Conservation (phyloP, 2,113 vertebrate species). For the Myxocyprinus asiaticus region DNA sequence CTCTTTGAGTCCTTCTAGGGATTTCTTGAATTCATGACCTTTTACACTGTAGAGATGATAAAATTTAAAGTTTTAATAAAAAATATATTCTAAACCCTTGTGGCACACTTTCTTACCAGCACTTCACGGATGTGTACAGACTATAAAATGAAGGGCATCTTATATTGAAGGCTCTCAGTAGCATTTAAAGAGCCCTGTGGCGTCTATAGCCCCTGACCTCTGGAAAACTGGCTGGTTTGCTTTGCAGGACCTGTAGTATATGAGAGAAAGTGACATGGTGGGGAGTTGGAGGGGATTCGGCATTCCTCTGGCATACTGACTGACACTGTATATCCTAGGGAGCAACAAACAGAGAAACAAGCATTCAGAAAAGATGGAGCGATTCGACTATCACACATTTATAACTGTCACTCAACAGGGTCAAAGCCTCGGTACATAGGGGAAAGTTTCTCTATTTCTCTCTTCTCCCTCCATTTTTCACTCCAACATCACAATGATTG, state of each 20-base stretch:
- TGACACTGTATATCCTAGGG: conserved; percentile 40
- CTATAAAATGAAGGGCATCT: background rate
- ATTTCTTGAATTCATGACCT: conserved; percentile 66
- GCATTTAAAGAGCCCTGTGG: conserved; percentile 14
- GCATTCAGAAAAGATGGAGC: conserved; percentile 29
- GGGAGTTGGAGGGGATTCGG: background rate
- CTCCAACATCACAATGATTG: background rate
- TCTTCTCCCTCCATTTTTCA: background rate
- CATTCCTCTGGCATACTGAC: conserved; percentile 18
- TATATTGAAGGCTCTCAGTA: conserved; percentile 7
- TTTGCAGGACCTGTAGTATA: conserved; percentile 51
- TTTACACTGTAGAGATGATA: conserved; percentile 73
- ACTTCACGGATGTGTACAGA: background rate
- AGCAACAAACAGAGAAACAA: conserved; percentile 47
- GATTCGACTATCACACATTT: background rate
- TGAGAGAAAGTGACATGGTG: conserved; percentile 50
- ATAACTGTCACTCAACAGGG: conserved; percentile 22
- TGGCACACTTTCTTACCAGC: background rate
- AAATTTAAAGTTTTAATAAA: conserved; percentile 73
- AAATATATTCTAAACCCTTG: conserved; percentile 47
- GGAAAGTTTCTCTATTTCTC: background rate
- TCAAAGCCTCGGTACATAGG: background rate
- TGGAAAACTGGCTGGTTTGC: conserved; percentile 24
- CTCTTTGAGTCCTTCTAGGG: background rate
- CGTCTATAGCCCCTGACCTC: conserved; percentile 39